Conservation (phyloP, 2,888 invertebrate species). For the Nomada goodeniana region DNA sequence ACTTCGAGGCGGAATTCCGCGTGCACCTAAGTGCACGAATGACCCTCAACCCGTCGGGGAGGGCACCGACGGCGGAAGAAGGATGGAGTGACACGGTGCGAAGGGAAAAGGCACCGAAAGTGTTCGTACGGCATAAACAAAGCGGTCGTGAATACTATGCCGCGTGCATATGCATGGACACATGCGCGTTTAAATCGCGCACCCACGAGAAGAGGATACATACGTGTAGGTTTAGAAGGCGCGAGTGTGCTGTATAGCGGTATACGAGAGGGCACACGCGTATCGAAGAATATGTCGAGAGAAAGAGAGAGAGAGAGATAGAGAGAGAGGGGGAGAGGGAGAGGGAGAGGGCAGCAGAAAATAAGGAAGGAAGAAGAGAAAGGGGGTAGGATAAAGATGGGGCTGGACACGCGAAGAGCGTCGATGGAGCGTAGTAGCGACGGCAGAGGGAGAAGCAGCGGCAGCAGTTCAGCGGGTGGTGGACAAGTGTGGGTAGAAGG, state of each 20-base stretch:
- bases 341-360: conserved; percentile 14
- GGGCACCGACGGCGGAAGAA: conserved; percentile 29
- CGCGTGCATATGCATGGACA: not conserved
- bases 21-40: conserved; percentile 72
- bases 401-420: conserved; percentile 48
- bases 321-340: conserved; percentile 35
- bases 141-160: conserved; percentile 63
- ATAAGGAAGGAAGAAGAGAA: conserved; percentile 37
- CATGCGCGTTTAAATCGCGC: not conserved
- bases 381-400: conserved; percentile 61
- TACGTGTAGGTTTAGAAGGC: conserved; percentile 24
- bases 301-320: conserved; percentile 37
- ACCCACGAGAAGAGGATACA: conserved; percentile 26
- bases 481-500: conserved; percentile 62
- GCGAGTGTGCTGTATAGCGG: conserved; percentile 48
- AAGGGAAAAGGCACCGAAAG: conserved; percentile 69
- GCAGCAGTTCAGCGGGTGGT: conserved; percentile 55
- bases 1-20: conserved; percentile 77
- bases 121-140: conserved; percentile 73
- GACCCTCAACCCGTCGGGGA: conserved; percentile 58
- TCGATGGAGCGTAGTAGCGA: conserved; percentile 55
- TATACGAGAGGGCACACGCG: conserved; percentile 34
- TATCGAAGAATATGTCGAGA: conserved; percentile 24
- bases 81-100: conserved; percentile 53
- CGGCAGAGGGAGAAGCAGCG: conserved; percentile 32